A percentile compares a stretch with the other conserved stretches of the same genome.
Evolutionary conservation across 1,140 invertebrate species (phyloP).

Genomic region (Olivierus martensii): DNA sequence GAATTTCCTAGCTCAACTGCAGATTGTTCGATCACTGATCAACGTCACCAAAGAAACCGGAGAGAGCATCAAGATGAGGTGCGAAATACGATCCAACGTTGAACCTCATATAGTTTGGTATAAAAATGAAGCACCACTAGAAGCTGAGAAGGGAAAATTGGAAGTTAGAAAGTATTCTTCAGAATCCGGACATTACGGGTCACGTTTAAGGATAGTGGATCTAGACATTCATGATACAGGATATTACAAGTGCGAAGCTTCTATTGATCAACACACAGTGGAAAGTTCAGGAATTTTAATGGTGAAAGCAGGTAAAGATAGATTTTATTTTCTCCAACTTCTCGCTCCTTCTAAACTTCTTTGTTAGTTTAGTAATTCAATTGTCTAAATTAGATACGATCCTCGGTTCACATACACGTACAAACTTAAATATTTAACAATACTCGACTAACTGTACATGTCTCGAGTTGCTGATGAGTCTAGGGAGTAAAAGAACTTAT

Average conservation of each 20-base stretch:
- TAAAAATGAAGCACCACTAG: conserved; percentile 46
- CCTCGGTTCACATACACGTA: too few species aligned
- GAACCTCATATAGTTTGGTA: conserved; percentile 45
- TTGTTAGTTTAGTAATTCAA: neutral
- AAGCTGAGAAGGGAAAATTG: conserved; percentile 36
- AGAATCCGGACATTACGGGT: conserved; percentile 21
- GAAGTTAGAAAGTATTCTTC: conserved; percentile 31
- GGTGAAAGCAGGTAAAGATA: conserved; percentile 31
- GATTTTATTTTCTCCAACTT: neutral
- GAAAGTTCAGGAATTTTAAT: conserved; percentile 43
- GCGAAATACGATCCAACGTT: conserved; percentile 47
- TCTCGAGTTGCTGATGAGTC: too few species aligned
- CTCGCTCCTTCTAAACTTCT: too few species aligned
- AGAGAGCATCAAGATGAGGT: conserved; percentile 43
- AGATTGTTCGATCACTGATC: conserved; percentile 16
- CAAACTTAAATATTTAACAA: too few species aligned
- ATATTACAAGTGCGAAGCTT: conserved; percentile 50
- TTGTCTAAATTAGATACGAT: neutral
- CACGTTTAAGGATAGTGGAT: conserved; percentile 43
- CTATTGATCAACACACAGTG: conserved; percentile 41
- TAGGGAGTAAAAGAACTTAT: too few species aligned
- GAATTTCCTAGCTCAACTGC: neutral
- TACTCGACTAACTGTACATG: too few species aligned
- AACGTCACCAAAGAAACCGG: conserved; percentile 50
- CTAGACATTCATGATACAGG: conserved; percentile 49